A percentile compares a stretch with the other conserved stretches of the same genome.
Evolutionary conservation across 1,140 invertebrate species (phyloP).

Genomic region (Pseudomyrmex cubaensis): DNA sequence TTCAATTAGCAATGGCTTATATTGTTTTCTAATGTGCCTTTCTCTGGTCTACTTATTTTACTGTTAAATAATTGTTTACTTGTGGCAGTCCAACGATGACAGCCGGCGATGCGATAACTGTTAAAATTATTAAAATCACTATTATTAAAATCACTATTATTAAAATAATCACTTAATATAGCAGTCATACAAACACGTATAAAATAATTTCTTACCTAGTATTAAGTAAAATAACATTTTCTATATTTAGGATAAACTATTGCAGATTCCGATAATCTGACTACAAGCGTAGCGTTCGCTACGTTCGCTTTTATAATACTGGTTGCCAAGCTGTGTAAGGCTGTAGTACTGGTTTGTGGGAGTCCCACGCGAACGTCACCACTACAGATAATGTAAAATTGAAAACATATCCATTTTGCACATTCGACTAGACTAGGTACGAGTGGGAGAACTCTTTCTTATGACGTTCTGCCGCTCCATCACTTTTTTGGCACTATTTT

Average conservation of each 20-base stretch:
- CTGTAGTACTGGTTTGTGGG: neutral
- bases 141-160: neutral
- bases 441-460: no score
- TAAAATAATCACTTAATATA: neutral
- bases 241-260: neutral
- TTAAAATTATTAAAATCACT: neutral
- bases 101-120: constrained; percentile 10
- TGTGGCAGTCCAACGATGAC: constrained; percentile 47
- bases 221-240: constrained; percentile 48
- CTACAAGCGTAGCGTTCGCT: neutral
- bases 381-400: no score
- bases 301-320: constrained; percentile 70
- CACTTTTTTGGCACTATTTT: no score
- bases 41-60: neutral
- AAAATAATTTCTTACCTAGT: constrained; percentile 41
- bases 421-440: no score
- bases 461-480: no score
- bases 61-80: constrained; percentile 37
- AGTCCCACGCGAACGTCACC: no score
- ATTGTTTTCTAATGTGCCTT: neutral
- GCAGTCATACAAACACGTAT: neutral
- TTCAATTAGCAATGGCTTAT: neutral
- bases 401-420: no score
- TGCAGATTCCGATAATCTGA: constrained; percentile 55
- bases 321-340: neutral